These are phyloP conservation scores for Melanotaenia pygmaea DNA, from an alignment of 2,797 vertebrate species.

Conservation along the genomic window DNA sequence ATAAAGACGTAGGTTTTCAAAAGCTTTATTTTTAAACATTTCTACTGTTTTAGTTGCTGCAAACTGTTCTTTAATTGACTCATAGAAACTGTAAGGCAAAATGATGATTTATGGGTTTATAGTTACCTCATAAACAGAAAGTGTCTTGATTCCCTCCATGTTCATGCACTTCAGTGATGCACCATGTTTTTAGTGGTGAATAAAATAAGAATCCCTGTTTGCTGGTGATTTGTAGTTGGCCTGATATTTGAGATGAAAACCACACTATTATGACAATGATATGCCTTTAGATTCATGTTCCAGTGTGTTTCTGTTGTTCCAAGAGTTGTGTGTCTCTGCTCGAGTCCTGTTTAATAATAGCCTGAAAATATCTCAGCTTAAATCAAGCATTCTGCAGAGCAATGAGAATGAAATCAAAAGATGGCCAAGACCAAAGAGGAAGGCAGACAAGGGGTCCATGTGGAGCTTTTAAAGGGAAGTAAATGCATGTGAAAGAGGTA, in stretches of 20 bases:
- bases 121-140: too few species aligned
- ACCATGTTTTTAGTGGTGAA: background rate
- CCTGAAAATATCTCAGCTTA: constrained; percentile 34
- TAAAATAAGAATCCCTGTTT: background rate
- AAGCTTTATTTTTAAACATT: too few species aligned
- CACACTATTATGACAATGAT: constrained; percentile 12
- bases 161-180: background rate
- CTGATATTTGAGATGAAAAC: constrained; percentile 20
- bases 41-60: background rate
- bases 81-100: background rate
- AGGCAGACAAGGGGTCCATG: constrained; percentile 51
- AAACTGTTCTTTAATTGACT: background rate
- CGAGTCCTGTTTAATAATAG: constrained; percentile 28
- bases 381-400: constrained; percentile 44
- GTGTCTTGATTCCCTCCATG: too few species aligned
- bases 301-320: constrained; percentile 3
- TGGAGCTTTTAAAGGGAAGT: constrained; percentile 39
- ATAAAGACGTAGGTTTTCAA: too few species aligned
- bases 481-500: constrained; percentile 56
- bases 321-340: background rate
- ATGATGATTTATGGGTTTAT: too few species aligned
- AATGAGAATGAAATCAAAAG: constrained; percentile 44
- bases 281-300: constrained; percentile 22
- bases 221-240: constrained; percentile 14
- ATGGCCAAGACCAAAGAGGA: constrained; percentile 40